phyloP scores from a whole-genome alignment of 2,797 vertebrate genomes.

The Cryptoblepharus egeriae region DNA sequence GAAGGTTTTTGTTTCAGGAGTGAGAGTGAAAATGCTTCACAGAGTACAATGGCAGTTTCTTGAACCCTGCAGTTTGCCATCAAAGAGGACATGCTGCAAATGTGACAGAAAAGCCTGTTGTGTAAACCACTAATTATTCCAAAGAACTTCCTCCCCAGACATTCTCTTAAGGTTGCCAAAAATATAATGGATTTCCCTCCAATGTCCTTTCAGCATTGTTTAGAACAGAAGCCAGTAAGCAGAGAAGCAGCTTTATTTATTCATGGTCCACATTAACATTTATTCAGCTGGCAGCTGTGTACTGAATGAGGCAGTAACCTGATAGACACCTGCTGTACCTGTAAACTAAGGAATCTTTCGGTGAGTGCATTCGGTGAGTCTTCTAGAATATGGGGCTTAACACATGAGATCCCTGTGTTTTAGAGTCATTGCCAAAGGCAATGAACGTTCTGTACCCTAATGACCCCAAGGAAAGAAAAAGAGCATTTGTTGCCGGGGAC shows the following conservation, averaged over 20 bases:
- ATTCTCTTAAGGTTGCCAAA: background rate
- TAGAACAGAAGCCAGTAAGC: conserved; percentile 49
- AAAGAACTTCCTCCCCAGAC: conserved; percentile 28
- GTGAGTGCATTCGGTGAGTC: conserved; percentile 6
- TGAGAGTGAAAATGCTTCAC: background rate
- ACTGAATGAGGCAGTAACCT: conserved; percentile 54
- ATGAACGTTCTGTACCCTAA: conserved; percentile 10
- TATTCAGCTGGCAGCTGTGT: conserved; percentile 55
- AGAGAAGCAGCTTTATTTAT: conserved; percentile 72
- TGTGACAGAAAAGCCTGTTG: background rate
- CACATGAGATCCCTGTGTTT: background rate
- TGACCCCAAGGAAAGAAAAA: background rate
- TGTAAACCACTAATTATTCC: background rate
- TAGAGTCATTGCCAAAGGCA: background rate
- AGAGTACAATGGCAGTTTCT: rapidly evolving
- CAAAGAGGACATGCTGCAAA: background rate
- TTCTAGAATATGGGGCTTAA: conserved; percentile 56
- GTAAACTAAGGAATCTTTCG: rapidly evolving
- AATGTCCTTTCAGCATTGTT: conserved; percentile 39
- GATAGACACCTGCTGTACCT: conserved; percentile 53
- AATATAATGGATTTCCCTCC: conserved; percentile 20
- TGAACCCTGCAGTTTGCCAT: background rate
- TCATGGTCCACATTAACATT: conserved; percentile 74
- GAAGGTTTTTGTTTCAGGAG: background rate
- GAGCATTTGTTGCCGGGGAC: conserved; percentile 1